Base-by-base conservation (phyloP, 2,797 vertebrate genomes). In the Gastrophryne carolinensis region DNA sequence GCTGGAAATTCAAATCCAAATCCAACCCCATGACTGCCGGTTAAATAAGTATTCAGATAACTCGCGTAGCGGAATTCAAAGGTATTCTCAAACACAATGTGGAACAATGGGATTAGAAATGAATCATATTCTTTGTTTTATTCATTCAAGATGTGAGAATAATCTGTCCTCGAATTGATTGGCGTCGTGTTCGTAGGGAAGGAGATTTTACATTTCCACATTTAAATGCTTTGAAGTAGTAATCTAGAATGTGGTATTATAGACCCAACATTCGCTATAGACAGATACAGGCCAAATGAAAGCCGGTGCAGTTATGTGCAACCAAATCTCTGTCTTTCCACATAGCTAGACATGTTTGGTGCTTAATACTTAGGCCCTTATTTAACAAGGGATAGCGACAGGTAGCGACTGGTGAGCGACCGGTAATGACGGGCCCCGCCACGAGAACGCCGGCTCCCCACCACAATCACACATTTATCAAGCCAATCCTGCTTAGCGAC, bases 61-160 rank as follows among this genome's bases (percentile, higher is more conserved):
- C 35, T 68, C 32, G 30, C 23, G 8, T 12, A 44, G 11, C 21
- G 53, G 39, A 50, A 72, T 50, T 72, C 56, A 61, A 52, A 74
- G 62, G 64, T 26, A 58, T 54, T 67, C 44, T 17, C 26, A 11
- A 27, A 57, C 34, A 75, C 64, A 60, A 68, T 66, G 56, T 47
- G 26, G 53, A 57, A 66, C 29, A 26, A 8, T n/a, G 34, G 47
- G 73, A 76, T 76, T 76, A 76, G 27, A 62, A 62, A 60, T 47
- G 53, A 76, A 68, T 76, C 57, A 54, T 53, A 53, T n/a, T 54
- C 65, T 76, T 69, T 76, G 73, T 76, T 76, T 76, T 76, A 76
- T 62, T 41, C 65, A 65, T 62, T 26, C 17, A 39, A 69, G 73
- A 69, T 39, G 49, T 27, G 35, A 63, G 64, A 68, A 76, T 75